Evolutionary conservation across 2,888 invertebrate genomes (phyloP), one percentile per base, ranked within the genome.

Genomic region (Scaptomyza reducta): DNA sequence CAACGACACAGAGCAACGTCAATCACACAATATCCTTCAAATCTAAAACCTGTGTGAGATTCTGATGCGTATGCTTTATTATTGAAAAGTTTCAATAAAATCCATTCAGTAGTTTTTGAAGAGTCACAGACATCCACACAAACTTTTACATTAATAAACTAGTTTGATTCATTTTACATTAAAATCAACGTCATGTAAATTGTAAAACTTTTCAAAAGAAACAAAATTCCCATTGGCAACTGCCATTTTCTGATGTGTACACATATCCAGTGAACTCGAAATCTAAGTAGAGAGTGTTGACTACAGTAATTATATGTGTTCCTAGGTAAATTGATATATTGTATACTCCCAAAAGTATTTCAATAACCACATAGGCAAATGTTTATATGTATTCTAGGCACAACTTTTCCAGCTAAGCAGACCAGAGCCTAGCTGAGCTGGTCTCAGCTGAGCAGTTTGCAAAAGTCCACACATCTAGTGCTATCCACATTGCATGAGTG

Each of bases 351-450:
- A 46, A 45, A 42, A 47, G 66, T 46, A 40, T 47, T 59, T 65
- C 41, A 40, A 65, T 58, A 62, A 18, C 22, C 51, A 33, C 46
- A 27, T 51, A 35, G 57, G 41, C 47, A 58, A 50, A 55, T 55
- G 25, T 54, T 54, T 49, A 16, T 14, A 40, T 29, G 7, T 58
- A 42, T 49, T 54, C 29, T 2, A 18, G 11, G 35, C 33, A 47
- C 6, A 69, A 58, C 18, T 45, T 60, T 72, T 31, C n/a, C 29
- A 13, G 10, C 33, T n/a, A 18, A 4, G 9, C 25, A 6, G 11
- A 11, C 16, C 13, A 40, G 29, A 16, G 14, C 38, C 2, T 13
- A 10, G 7, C 6, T 3, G 13, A 4, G 9, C 27, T n/a, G 42
- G 13, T 13, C 13, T 10, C 11, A 11, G 10, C 42, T 13, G 22